These are phyloP conservation scores for Metacarcinus magister DNA, from an alignment of 2,888 invertebrate genomes.

Conservation along the genomic window DNA sequence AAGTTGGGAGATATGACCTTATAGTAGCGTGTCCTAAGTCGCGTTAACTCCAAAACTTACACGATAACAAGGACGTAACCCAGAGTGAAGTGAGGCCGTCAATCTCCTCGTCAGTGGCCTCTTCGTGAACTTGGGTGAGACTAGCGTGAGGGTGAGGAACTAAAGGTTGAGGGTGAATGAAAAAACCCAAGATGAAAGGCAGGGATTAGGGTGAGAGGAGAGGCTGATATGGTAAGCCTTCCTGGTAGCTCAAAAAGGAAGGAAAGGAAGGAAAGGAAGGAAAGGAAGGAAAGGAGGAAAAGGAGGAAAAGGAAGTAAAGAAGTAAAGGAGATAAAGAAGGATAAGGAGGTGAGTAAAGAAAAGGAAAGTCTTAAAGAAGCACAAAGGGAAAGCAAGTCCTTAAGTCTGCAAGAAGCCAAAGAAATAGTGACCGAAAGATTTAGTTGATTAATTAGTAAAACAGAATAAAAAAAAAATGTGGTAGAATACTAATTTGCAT, in stretches of 20 bases:
- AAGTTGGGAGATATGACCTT: background rate
- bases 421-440: background rate
- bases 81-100: background rate
- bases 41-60: constrained; percentile 46
- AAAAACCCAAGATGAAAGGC: background rate
- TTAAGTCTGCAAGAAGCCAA: background rate
- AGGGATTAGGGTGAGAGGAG: background rate
- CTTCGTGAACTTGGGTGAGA: background rate
- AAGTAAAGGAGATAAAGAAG: background rate
- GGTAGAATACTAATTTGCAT: background rate
- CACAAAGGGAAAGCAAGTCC: background rate
- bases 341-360: background rate
- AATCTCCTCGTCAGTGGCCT: constrained; percentile 16
- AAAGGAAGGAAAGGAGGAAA: background rate
- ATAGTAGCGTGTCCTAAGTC: background rate
- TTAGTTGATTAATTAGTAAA: background rate
- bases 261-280: background rate
- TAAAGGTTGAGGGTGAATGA: background rate
- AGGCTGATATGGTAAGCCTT: background rate
- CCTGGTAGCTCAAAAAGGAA: background rate
- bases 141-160: background rate
- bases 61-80: constrained; percentile 8
- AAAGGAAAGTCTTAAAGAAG: background rate
- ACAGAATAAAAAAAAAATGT: background rate
- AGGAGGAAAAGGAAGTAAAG: background rate